Conservation (phyloP, 1,140 invertebrate genomes). For the Lepidurus couesii region DNA sequence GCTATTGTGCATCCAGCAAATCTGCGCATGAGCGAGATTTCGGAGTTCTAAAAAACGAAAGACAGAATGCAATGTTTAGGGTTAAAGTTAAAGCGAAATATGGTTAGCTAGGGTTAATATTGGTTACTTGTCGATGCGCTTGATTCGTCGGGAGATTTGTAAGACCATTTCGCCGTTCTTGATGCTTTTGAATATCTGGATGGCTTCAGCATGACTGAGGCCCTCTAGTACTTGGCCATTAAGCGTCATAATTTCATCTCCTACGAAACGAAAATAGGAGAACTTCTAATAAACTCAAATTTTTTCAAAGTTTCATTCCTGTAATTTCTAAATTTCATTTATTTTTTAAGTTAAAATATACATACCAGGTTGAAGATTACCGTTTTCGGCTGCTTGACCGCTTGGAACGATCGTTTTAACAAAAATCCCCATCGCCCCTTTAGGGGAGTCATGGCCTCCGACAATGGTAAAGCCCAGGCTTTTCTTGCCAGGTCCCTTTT, state of each 20-base stretch:
- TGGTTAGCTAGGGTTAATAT: background rate
- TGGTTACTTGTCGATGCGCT: slow-evolving; percentile 29
- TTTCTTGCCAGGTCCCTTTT: slow-evolving; percentile 76
- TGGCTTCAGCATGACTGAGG: slow-evolving; percentile 50
- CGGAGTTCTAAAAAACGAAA: background rate
- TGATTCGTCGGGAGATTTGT: slow-evolving; percentile 44
- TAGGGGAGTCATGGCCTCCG: slow-evolving; percentile 79
- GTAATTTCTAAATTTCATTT: slow-evolving; percentile 20
- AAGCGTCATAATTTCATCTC: slow-evolving; percentile 52
- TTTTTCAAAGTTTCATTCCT: background rate
- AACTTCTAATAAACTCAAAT: slow-evolving; percentile 30
- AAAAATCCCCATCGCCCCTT: slow-evolving; percentile 81
- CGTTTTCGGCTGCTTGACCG: slow-evolving; percentile 80
- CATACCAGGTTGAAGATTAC: slow-evolving; percentile 44
- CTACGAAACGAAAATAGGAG: slow-evolving; percentile 41
- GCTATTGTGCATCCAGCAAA: background rate
- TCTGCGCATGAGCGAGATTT: slow-evolving; percentile 9
- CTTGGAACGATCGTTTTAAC: slow-evolving; percentile 80
- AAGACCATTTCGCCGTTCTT: slow-evolving; percentile 50
- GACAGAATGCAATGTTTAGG: background rate
- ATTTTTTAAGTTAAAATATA: background rate
- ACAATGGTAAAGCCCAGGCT: slow-evolving; percentile 87
- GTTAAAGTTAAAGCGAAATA: background rate
- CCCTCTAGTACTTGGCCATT: slow-evolving; percentile 48
- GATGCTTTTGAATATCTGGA: slow-evolving; percentile 51